phyloP scores from a whole-genome alignment of 2,113 vertebrate species.

The Rhynchomys soricoides region DNA sequence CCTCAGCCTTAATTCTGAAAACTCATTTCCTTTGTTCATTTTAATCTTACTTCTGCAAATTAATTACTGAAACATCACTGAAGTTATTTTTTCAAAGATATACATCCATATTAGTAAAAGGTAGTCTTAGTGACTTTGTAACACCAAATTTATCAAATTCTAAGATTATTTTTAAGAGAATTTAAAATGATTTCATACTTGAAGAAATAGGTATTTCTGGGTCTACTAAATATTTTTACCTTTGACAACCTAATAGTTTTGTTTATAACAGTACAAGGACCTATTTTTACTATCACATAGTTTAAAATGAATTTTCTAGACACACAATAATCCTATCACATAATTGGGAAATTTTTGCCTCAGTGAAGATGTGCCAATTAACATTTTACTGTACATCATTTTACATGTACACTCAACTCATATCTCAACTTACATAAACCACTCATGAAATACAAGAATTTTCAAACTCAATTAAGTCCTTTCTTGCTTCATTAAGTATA shows the following conservation, averaged over 20 bases:
- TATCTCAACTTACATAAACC: slow-evolving; percentile 78
- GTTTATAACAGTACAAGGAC: background rate
- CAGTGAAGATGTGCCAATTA: slow-evolving; percentile 74
- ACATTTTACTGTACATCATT: slow-evolving; percentile 75
- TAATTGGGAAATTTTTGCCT: slow-evolving; percentile 78
- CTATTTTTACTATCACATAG: background rate
- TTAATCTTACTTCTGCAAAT: background rate
- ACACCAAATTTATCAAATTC: background rate
- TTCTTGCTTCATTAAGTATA: slow-evolving; percentile 81
- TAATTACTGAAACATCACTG: background rate
- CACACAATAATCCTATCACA: slow-evolving; percentile 65
- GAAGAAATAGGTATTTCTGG: background rate
- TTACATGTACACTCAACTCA: slow-evolving; percentile 71
- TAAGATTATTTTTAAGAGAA: background rate
- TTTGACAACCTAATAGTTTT: background rate
- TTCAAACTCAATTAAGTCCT: slow-evolving; percentile 77
- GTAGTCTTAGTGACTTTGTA: background rate
- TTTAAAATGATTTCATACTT: background rate
- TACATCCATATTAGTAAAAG: background rate
- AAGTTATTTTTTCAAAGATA: background rate
- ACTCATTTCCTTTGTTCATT: rapidly evolving
- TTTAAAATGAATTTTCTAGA: slow-evolving; percentile 63
- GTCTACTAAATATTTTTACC: background rate
- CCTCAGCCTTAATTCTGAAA: background rate
- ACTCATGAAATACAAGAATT: slow-evolving; percentile 76